A percentile compares a stretch with the other conserved stretches of the same genome.
phyloP scores from a whole-genome alignment of 2,113 vertebrate genomes.

The Calyptomena viridis region DNA sequence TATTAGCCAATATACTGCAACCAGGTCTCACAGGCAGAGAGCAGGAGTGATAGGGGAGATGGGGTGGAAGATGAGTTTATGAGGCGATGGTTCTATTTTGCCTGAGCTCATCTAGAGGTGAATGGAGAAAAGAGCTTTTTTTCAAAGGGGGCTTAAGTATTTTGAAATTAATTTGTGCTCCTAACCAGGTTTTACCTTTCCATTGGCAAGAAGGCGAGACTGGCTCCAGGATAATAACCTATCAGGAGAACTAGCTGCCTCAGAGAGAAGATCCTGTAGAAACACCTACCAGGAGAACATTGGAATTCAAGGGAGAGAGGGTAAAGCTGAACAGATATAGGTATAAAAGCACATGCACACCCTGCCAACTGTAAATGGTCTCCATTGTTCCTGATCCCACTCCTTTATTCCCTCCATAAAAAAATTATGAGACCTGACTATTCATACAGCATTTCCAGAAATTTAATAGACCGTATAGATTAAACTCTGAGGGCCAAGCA shows the following conservation, averaged over 20 bases:
- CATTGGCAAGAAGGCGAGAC: rapidly evolving
- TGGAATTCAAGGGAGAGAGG: neutral
- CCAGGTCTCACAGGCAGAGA: neutral
- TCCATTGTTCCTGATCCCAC: slow-evolving; percentile 1
- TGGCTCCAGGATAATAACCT: neutral
- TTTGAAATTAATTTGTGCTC: neutral
- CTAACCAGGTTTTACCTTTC: neutral
- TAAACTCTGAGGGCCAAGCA: slow-evolving; percentile 48
- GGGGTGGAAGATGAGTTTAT: neutral
- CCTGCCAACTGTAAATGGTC: neutral
- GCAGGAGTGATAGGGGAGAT: neutral
- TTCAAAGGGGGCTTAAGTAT: neutral
- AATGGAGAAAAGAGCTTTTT: neutral
- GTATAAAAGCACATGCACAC: rapidly evolving
- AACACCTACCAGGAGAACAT: neutral
- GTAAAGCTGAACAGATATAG: neutral
- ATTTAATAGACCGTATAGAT: slow-evolving; percentile 55
- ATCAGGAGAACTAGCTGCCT: neutral
- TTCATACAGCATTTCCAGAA: slow-evolving; percentile 34
- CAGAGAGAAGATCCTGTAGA: neutral
- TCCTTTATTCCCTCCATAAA: slow-evolving; percentile 59
- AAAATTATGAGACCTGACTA: slow-evolving; percentile 47
- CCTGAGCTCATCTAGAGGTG: neutral
- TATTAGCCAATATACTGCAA: neutral
- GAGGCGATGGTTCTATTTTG: neutral